Evolutionary conservation across 2,888 invertebrate species (phyloP).

Genomic region (Alviniconcha strummeri): DNA sequence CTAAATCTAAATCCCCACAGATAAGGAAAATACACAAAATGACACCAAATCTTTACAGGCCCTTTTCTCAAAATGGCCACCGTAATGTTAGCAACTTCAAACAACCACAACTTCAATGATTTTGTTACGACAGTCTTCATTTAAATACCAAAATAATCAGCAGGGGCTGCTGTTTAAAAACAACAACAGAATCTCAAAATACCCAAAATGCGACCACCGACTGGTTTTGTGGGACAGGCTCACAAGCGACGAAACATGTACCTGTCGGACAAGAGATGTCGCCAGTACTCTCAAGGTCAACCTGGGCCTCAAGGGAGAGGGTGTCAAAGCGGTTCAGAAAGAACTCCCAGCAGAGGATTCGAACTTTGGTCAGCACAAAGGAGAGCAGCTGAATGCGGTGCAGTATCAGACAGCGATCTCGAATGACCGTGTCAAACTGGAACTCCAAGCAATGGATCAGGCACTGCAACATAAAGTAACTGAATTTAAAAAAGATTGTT

Average conservation of each 20-base stretch:
- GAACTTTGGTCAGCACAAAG: constrained; percentile 91
- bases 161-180: too few species aligned
- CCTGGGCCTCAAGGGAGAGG: constrained; percentile 95
- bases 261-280: constrained; percentile 89
- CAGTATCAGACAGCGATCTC: constrained; percentile 96
- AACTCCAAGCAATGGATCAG: constrained; percentile 95
- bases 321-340: constrained; percentile 97
- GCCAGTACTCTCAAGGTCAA: constrained; percentile 81
- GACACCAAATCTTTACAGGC: too few species aligned
- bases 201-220: too few species aligned
- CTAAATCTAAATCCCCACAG: too few species aligned
- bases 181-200: too few species aligned
- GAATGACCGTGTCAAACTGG: constrained; percentile 97
- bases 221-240: too few species aligned
- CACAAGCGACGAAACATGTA: constrained; percentile 65
- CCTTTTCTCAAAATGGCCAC: too few species aligned
- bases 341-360: constrained; percentile 96
- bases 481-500: not conserved
- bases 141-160: too few species aligned
- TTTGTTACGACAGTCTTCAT: too few species aligned
- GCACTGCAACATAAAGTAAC: constrained; percentile 74
- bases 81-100: too few species aligned
- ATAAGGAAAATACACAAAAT: too few species aligned
- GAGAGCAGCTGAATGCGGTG: constrained; percentile 96
- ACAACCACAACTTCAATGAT: too few species aligned